Conservation (phyloP, 2,113 vertebrate genomes). For the Desmodus rotundus region DNA sequence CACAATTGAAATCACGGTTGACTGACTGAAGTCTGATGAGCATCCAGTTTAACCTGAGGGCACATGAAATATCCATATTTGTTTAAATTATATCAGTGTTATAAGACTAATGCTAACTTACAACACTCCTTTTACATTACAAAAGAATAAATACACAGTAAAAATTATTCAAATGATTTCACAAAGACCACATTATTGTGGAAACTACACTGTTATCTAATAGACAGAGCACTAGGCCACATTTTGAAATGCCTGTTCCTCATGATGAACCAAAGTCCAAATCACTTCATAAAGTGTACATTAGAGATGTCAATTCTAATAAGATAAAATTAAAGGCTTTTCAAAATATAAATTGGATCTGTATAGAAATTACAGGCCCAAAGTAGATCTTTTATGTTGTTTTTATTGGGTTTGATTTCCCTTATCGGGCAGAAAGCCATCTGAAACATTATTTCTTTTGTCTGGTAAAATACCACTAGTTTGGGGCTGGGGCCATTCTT, state of each 20-base stretch:
- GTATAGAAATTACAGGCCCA: background rate
- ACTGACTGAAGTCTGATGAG: background rate
- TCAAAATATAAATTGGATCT: background rate
- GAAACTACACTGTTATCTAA: background rate
- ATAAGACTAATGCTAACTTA: constrained; percentile 5
- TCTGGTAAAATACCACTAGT: background rate
- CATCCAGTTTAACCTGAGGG: background rate
- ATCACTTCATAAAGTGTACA: background rate
- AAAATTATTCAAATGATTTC: constrained; percentile 11
- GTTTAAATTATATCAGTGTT: background rate
- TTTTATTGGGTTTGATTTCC: background rate
- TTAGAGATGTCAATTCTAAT: background rate
- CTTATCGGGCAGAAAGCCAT: background rate
- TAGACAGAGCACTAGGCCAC: background rate
- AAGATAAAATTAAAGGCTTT: constrained; percentile 17
- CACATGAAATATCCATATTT: background rate
- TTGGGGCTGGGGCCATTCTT: background rate
- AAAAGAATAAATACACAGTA: background rate
- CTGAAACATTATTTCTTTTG: background rate
- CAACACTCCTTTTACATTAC: background rate
- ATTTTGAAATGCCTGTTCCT: background rate
- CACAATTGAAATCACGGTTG: background rate
- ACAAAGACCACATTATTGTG: background rate
- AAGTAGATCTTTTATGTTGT: background rate
- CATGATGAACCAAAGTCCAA: background rate